Percentiles rank a stretch among this genome's conserved stretches.
phyloP scores from a whole-genome alignment of 2,797 vertebrate genomes.

The Antennarius maculatus region DNA sequence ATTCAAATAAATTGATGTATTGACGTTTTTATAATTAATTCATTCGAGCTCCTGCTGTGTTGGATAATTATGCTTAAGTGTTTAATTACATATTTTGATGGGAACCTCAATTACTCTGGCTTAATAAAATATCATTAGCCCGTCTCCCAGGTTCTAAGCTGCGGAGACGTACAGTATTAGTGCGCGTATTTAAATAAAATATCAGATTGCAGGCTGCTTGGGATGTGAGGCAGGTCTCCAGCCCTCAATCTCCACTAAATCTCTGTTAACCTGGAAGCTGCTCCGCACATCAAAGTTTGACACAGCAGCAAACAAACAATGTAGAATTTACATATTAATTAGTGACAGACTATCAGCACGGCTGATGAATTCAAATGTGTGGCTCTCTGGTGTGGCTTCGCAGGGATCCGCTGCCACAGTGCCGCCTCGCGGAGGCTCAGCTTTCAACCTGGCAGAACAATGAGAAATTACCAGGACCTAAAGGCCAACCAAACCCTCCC shows the following conservation, averaged over 20 bases:
- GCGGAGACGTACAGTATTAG: constrained; percentile 80
- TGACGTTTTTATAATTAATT: constrained; percentile 92
- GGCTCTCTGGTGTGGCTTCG: constrained; percentile 40
- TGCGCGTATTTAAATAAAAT: constrained; percentile 82
- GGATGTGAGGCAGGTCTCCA: constrained; percentile 75
- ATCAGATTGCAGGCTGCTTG: constrained; percentile 79
- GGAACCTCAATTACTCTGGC: constrained; percentile 94
- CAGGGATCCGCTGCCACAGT: constrained; percentile 60
- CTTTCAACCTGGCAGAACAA: constrained; percentile 61
- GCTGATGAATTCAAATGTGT: constrained; percentile 82
- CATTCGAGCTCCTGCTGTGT: constrained; percentile 89
- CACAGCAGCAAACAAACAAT: constrained; percentile 84
- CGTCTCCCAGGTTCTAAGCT: constrained; percentile 89
- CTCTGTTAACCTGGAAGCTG: constrained; percentile 84
- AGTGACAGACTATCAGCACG: constrained; percentile 69
- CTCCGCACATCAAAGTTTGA: constrained; percentile 84
- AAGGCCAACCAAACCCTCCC: constrained; percentile 60
- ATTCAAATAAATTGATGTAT: constrained; percentile 91
- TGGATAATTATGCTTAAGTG: constrained; percentile 93
- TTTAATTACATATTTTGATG: constrained; percentile 98
- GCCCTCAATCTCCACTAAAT: constrained; percentile 81
- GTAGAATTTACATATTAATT: constrained; percentile 88
- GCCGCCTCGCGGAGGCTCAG: constrained; percentile 73
- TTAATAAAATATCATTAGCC: constrained; percentile 92
- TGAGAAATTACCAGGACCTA: constrained; percentile 64